These are phyloP conservation scores for Procavia capensis DNA, from an alignment of 2,113 vertebrate genomes.

Conservation along the genomic window DNA sequence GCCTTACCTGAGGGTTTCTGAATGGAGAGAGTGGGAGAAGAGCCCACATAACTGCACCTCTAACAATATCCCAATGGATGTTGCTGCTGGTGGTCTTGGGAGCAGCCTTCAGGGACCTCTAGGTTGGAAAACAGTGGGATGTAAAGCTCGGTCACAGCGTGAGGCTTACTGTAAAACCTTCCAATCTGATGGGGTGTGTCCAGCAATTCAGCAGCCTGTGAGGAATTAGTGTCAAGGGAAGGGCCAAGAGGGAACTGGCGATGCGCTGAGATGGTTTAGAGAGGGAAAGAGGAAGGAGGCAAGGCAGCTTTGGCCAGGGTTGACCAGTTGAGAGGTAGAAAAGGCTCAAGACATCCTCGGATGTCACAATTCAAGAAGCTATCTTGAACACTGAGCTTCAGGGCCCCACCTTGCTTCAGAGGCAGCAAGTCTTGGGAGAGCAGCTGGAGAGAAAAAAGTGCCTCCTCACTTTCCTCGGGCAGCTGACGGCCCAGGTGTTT, in stretches of 20 bases:
- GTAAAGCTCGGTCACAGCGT: not conserved
- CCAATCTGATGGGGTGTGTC: not conserved
- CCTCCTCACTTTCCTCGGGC: not conserved
- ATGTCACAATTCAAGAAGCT: not conserved
- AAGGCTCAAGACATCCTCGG: not conserved
- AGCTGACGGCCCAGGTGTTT: not conserved
- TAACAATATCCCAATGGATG: not conserved
- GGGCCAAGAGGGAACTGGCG: not conserved
- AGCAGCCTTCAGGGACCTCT: not conserved
- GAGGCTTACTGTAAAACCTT: not conserved
- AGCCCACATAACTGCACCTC: not conserved
- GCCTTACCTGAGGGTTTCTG: not conserved
- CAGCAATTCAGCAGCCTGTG: rapidly evolving
- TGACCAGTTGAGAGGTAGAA: not conserved
- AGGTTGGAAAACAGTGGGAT: not conserved
- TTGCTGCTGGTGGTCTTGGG: not conserved
- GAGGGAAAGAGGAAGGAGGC: not conserved
- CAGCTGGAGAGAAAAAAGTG: not conserved
- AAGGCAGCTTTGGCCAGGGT: not conserved
- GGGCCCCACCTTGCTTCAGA: not conserved
- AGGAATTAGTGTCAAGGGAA: not conserved
- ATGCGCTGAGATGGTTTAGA: not conserved
- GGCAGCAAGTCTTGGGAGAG: not conserved
- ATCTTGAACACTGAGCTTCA: not conserved
- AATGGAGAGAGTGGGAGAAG: not conserved